A percentile compares a stretch with the other conserved stretches of the same genome.
Conservation (phyloP, 2,888 invertebrate species). For the Schizotus pectinicornis region DNA sequence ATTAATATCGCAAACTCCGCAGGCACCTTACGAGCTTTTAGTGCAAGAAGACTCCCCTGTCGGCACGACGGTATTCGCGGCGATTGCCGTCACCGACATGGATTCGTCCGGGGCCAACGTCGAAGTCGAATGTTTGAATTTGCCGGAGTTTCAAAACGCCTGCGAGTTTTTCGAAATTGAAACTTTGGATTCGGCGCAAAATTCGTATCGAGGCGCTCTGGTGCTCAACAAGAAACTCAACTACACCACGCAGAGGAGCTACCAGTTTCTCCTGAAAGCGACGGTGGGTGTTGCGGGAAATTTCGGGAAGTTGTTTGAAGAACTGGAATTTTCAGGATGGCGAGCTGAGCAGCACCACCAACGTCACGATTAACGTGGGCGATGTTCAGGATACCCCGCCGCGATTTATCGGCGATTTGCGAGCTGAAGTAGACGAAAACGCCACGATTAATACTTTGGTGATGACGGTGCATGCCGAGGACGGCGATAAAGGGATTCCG, state of each 20-base stretch:
- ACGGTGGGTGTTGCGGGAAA: conserved; percentile 65
- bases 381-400: conserved; percentile 91
- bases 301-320: conserved; percentile 3
- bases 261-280: conserved; percentile 77
- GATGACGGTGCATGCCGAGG: conserved; percentile 79
- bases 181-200: conserved; percentile 68
- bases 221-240: conserved; percentile 74
- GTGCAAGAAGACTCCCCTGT: conserved; percentile 78
- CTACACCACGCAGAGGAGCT: conserved; percentile 79
- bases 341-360: conserved; percentile 72
- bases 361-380: conserved; percentile 78
- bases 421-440: conserved; percentile 80
- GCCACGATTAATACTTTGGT: conserved; percentile 83
- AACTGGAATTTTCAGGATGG: conserved; percentile 71
- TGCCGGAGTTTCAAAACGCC: conserved; percentile 70
- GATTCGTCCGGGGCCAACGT: conserved; percentile 83
- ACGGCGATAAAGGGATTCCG: conserved; percentile 85
- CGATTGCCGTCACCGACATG: conserved; percentile 77
- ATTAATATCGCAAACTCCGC: conserved; percentile 42
- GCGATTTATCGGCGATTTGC: conserved; percentile 79
- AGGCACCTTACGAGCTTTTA: conserved; percentile 82
- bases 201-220: conserved; percentile 74
- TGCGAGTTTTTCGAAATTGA: conserved; percentile 75
- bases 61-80: conserved; percentile 74
- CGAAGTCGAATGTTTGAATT: conserved; percentile 71